Evolutionary conservation across 1,140 invertebrate genomes (phyloP).

Genomic region (Drosophila albomicans): DNA sequence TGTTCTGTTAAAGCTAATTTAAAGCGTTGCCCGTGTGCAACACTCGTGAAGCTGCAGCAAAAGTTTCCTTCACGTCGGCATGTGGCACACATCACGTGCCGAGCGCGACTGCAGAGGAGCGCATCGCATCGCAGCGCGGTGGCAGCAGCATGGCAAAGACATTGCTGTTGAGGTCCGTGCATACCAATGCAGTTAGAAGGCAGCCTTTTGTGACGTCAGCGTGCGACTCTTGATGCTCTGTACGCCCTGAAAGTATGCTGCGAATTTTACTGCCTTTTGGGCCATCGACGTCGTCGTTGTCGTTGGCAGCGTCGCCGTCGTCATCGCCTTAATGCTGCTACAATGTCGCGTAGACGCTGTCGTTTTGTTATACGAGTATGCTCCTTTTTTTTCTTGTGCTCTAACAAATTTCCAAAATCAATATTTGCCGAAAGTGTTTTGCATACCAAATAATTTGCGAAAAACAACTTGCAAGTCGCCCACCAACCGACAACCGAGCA

Average conservation of each 20-base stretch:
- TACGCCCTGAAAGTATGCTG: constrained; percentile 64
- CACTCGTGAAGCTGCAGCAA: not conserved
- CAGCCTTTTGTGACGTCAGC: constrained; percentile 75
- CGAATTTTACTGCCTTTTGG: constrained; percentile 56
- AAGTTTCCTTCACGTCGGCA: constrained; percentile 39
- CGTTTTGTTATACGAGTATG: constrained; percentile 25
- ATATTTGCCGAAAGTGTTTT: constrained; percentile 84
- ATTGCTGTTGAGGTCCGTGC: constrained; percentile 71
- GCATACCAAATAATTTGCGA: constrained; percentile 82
- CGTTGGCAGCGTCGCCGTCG: constrained; percentile 55
- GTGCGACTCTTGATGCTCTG: constrained; percentile 57
- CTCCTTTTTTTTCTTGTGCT: constrained; percentile 50
- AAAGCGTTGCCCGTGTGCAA: constrained; percentile 45
- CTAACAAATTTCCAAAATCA: constrained; percentile 83
- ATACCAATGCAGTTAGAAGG: constrained; percentile 69
- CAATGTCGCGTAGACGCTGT: constrained; percentile 62
- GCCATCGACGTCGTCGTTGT: constrained; percentile 29
- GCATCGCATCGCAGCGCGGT: not conserved
- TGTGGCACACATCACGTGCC: constrained; percentile 80
- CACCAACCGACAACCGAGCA: not conserved
- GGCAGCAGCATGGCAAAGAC: constrained; percentile 60
- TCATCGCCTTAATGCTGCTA: constrained; percentile 67
- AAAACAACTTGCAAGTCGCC: constrained; percentile 73
- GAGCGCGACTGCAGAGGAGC: constrained; percentile 16
- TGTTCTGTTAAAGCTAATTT: constrained; percentile 69